Percentiles rank a stretch among this genome's conserved stretches.
Conservation (phyloP, 2,797 vertebrate species). For the Lithobates pipiens region DNA sequence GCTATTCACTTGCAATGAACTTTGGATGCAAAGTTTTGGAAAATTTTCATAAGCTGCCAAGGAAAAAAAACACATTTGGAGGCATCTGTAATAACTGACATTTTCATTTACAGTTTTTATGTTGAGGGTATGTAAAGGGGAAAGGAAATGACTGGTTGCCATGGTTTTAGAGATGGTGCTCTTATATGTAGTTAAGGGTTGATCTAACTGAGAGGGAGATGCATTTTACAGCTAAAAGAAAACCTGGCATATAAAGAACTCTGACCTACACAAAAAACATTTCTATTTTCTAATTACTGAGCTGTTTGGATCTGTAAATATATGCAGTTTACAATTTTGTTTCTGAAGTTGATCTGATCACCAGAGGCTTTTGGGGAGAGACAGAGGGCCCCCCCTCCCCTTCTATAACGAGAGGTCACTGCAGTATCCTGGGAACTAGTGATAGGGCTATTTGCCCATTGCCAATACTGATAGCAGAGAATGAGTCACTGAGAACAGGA, state of each 20-base stretch:
- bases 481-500: no score
- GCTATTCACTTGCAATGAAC: neutral
- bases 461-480: no score
- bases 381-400: no score
- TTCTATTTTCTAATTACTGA: no score
- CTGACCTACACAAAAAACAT: neutral
- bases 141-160: constrained; percentile 31
- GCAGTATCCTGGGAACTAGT: no score
- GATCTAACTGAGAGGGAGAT: constrained; percentile 27
- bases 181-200: constrained; percentile 25
- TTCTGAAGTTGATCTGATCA: no score
- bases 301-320: neutral
- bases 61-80: constrained; percentile 29
- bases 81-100: constrained; percentile 31
- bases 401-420: no score
- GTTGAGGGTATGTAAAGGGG: constrained; percentile 4
- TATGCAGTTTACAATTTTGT: neutral
- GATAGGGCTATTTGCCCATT: no score
- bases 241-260: constrained; percentile 29
- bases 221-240: constrained; percentile 19
- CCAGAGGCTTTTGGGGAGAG: no score
- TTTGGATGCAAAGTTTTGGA: constrained; percentile 7
- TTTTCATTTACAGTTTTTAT: constrained; percentile 44
- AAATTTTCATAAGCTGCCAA: constrained; percentile 1
- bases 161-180: constrained; percentile 40